Evolutionary conservation across 2,888 invertebrate species (phyloP), one percentile per base, ranked within the genome.

Genomic region (Boloria selene): DNA sequence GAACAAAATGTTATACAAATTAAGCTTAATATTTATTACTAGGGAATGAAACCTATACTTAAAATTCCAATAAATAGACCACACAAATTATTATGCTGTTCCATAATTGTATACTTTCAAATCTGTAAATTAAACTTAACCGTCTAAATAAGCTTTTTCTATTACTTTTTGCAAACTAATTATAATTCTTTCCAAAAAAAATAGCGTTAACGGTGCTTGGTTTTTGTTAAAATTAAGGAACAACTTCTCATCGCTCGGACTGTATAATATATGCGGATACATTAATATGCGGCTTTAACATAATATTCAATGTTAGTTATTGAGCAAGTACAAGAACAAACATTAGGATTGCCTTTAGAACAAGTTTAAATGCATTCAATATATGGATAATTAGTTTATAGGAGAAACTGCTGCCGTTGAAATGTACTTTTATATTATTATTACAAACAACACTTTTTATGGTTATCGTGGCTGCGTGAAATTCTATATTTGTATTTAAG

Each of bases 191-290:
- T 31, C 14, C 26, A 26, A 47, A 49, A 49, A 13, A 38, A 44
- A 4, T 10, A 10, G 13, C 44, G 22, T 31, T 14, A 16, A 14
- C 47, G 49, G 14, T 49, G 16, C 17, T 14, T 17, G 13, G 13
- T 14, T 62, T 63, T 60, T 60, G 50, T 52, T 61, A 66, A 66
- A 68, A 59, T 31, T 26, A 13, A 47, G 52, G 22, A 61, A 47
- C 51, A 59, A 64, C 18, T 67, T 72, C 65, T 60, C 60, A 64
- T 50, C 54, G 38, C 68, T 56, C 52, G 31, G 56, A 56, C 69
- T 64, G 62, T 82, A 3, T 45, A 81, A 85, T 83, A 75, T 84
- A 84, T 85, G 78, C 83, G 74, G 74, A 70, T 71, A 70, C 65
- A 65, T 64, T 70, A 70, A 52, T 67, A 67, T 63, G 70, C 70